Percentiles rank a stretch among this genome's conserved stretches.
phyloP scores from a whole-genome alignment of 2,113 vertebrate genomes.

The Xiphorhynchus elegans region DNA sequence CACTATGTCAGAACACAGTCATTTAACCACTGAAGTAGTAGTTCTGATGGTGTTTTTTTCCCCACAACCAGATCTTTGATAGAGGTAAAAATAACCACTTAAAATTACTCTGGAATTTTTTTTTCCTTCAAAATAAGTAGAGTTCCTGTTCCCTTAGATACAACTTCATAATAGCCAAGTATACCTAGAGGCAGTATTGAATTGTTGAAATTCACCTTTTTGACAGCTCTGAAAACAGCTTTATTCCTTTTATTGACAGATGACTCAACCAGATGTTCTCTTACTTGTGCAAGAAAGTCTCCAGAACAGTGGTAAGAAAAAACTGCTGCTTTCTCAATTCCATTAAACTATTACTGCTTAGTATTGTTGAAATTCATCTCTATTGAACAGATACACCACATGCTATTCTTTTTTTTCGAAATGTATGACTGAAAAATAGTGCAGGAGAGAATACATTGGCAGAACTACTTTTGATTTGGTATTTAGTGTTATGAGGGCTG shows the following conservation, averaged over 20 bases:
- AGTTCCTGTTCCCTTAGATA: background rate
- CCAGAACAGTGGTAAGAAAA: constrained; percentile 86
- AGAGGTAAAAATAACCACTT: background rate
- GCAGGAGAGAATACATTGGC: background rate
- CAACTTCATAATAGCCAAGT: background rate
- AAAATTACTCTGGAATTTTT: background rate
- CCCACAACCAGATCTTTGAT: background rate
- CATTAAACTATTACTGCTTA: background rate
- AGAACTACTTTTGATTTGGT: background rate
- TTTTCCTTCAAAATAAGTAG: background rate
- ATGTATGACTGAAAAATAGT: background rate
- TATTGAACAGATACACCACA: background rate
- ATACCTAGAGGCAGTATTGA: fast-evolving
- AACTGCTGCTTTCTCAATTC: background rate
- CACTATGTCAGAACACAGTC: background rate
- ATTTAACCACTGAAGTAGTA: background rate
- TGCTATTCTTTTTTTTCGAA: background rate
- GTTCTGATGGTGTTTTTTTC: background rate
- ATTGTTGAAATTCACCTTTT: background rate
- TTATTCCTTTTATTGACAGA: constrained; percentile 76
- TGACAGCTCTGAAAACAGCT: background rate
- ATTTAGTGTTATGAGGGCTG: background rate
- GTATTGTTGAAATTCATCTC: background rate
- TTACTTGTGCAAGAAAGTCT: constrained; percentile 90
- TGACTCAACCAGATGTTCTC: constrained; percentile 94